These are phyloP conservation scores for Acanthis flammea DNA, from an alignment of 2,797 vertebrate species.

Conservation along the genomic window DNA sequence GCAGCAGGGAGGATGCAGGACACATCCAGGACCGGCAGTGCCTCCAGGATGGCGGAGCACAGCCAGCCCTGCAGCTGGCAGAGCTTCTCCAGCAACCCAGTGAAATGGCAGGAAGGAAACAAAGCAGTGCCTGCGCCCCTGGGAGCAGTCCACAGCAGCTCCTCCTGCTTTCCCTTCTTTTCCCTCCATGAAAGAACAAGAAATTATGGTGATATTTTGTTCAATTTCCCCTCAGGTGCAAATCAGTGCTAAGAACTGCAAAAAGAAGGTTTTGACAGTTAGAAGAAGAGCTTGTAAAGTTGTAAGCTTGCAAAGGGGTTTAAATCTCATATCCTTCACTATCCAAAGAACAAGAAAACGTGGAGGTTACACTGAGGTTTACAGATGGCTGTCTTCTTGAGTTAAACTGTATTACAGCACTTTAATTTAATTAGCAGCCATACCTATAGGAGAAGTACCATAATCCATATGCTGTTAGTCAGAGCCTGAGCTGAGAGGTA, in stretches of 20 bases:
- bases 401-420: background rate
- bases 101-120: background rate
- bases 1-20: background rate
- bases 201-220: background rate
- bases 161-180: background rate
- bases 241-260: background rate
- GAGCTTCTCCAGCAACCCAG: background rate
- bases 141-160: background rate
- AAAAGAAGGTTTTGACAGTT: background rate
- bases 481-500: background rate
- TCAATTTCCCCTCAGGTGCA: background rate
- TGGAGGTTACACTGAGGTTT: background rate
- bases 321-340: background rate
- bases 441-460: background rate
- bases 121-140: background rate
- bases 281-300: background rate
- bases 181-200: background rate
- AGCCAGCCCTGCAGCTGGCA: background rate
- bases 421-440: background rate
- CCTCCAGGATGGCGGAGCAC: accelerated
- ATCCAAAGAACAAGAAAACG: background rate
- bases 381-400: background rate
- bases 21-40: accelerated
- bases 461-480: background rate
- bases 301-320: background rate